Evolutionary conservation across 2,888 invertebrate species (phyloP), one percentile per base, ranked within the genome.

Genomic region (Yponomeuta malinellus): DNA sequence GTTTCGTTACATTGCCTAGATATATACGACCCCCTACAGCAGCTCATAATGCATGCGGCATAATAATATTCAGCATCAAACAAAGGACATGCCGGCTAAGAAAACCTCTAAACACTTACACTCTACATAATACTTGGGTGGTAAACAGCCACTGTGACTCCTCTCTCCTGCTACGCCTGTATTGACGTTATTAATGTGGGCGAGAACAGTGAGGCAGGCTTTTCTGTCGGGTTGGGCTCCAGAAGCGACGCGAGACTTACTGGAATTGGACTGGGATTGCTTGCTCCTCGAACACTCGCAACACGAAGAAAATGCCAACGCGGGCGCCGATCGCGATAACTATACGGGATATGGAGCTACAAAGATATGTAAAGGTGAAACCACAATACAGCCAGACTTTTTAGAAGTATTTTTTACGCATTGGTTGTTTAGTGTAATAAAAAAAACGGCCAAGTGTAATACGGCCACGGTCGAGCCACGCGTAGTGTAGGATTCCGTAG

Each of bases 131-230:
- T 64, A n/a, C 9, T 23, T 23, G 10, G 64, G 10, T 29, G 29
- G 64, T 64, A 23, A 23, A 64, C 4, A n/a, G 29, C 1, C n/a
- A 67, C 43, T 67, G 67, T 43, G 33, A 33, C 43, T 67, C n/a
- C 67, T 43, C 43, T 37, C 37, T 33, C 33, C 9, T 8, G 43
- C 37, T 37, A 8, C 43, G 12, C 15, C 67, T 37, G 1, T 33
- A 67, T 33, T 37, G 67, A 67, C 67, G 67, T 67, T 67, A 67
- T 67, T 67, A 48, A 67, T 67, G 67, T 67, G 48, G 37, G 43
- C 67, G 67, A 67, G 67, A 67, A 67, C 67, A 67, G 33, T 37
- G 67, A 43, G 8, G 33, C 67, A 43, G n/a, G 66, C 12, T 5
- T 33, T 12, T 10, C 37, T n/a, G 67, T 37, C n/a, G 67, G n/a